Conservation (phyloP, 2,797 vertebrate genomes). For the Manis crassicaudata region DNA sequence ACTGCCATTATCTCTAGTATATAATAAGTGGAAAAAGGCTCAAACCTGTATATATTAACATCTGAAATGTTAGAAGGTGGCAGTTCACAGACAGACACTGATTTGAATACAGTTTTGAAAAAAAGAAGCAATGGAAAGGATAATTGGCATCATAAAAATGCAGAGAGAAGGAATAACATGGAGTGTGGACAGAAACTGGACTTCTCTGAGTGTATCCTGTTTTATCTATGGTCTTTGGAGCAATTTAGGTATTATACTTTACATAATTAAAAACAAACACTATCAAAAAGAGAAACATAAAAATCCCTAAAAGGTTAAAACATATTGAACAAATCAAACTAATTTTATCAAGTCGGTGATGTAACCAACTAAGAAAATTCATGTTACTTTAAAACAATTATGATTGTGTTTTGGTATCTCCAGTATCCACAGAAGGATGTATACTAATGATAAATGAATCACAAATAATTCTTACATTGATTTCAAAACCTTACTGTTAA, state of each 20-base stretch:
- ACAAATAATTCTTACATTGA: neutral
- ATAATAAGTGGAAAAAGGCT: neutral
- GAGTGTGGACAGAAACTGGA: neutral
- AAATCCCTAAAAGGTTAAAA: neutral
- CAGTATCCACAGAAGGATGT: neutral
- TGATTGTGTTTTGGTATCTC: neutral
- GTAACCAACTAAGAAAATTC: neutral
- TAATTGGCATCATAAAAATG: neutral
- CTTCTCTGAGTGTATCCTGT: neutral
- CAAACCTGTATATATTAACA: neutral
- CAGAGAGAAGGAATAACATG: neutral
- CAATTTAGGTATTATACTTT: constrained; percentile 8
- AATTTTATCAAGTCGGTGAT: neutral
- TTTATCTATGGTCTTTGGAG: neutral
- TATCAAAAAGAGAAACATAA: neutral
- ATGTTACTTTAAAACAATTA: neutral
- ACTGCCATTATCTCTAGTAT: neutral
- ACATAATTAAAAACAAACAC: constrained; percentile 7
- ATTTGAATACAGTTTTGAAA: neutral
- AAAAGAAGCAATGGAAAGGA: neutral
- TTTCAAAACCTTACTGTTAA: neutral
- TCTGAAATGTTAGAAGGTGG: neutral
- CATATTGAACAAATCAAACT: neutral
- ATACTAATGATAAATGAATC: neutral
- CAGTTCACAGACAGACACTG: neutral